Evolutionary conservation across 2,888 invertebrate species (phyloP).

Genomic region (Stenolophus ochropezus): DNA sequence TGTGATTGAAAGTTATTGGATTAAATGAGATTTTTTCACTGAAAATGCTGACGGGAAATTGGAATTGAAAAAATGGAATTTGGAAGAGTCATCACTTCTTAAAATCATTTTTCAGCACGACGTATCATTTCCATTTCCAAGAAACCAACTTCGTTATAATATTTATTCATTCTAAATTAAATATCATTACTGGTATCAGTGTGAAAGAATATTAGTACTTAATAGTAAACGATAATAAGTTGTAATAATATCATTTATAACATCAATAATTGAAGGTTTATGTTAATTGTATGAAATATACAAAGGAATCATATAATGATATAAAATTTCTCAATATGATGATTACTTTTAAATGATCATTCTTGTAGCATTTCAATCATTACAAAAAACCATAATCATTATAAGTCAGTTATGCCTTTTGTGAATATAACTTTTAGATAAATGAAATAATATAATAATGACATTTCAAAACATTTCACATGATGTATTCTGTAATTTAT

Average conservation of each 20-base stretch:
- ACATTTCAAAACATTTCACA: background rate
- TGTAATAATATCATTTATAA: too few relatives aligned
- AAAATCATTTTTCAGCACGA: background rate
- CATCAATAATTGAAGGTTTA: too few relatives aligned
- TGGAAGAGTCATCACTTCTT: background rate
- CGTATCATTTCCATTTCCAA: background rate
- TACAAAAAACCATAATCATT: background rate
- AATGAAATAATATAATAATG: background rate
- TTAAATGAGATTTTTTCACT: slow-evolving; percentile 5
- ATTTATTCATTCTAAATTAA: too few relatives aligned
- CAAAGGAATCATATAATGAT: too few relatives aligned
- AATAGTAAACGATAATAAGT: too few relatives aligned
- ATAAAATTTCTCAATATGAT: background rate
- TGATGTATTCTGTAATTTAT: background rate
- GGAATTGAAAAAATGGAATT: background rate
- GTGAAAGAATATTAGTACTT: too few relatives aligned
- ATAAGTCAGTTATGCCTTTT: background rate
- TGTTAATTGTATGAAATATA: too few relatives aligned
- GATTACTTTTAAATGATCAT: background rate
- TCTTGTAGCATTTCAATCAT: background rate
- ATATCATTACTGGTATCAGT: too few relatives aligned
- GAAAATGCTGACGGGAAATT: background rate
- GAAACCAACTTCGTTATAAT: too few relatives aligned
- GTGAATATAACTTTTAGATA: background rate
- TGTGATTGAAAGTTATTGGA: slow-evolving; percentile 16